phyloP scores from a whole-genome alignment of 2,888 invertebrate genomes.

The Pyrrhosoma nymphula region DNA sequence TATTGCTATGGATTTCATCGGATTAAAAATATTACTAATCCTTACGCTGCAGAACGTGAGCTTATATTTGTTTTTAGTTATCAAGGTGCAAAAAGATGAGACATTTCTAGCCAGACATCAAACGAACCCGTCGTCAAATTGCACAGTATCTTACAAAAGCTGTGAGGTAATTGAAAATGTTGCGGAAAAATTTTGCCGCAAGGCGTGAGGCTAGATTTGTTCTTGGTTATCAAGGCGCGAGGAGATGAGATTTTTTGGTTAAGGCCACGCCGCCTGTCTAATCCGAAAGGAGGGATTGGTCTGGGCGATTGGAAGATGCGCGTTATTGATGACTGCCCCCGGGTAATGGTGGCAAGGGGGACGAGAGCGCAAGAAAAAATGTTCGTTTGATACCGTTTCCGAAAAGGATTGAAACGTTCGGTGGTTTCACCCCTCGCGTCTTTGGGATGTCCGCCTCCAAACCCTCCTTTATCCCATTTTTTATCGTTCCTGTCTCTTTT shows the following conservation, averaged over 20 bases:
- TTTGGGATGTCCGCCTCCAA: background rate
- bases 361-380: background rate
- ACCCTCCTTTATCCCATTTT: background rate
- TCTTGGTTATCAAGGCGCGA: background rate
- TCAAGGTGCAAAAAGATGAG: too few relatives aligned
- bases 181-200: too few relatives aligned
- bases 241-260: background rate
- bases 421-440: background rate
- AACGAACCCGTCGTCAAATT: too few relatives aligned
- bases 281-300: background rate
- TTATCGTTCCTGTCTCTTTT: background rate
- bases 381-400: background rate
- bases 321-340: background rate
- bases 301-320: background rate
- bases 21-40: too few relatives aligned
- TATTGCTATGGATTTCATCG: too few relatives aligned
- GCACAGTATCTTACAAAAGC: too few relatives aligned
- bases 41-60: too few relatives aligned
- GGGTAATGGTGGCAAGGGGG: background rate
- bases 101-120: too few relatives aligned
- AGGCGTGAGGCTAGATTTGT: background rate
- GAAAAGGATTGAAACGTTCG: slow-evolving; percentile 3
- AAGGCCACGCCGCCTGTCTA: background rate
- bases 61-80: too few relatives aligned
- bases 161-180: too few relatives aligned